Evolutionary conservation across 1,140 invertebrate genomes (phyloP), one percentile per base, ranked within the genome.

Genomic region (Cherax destructor): DNA sequence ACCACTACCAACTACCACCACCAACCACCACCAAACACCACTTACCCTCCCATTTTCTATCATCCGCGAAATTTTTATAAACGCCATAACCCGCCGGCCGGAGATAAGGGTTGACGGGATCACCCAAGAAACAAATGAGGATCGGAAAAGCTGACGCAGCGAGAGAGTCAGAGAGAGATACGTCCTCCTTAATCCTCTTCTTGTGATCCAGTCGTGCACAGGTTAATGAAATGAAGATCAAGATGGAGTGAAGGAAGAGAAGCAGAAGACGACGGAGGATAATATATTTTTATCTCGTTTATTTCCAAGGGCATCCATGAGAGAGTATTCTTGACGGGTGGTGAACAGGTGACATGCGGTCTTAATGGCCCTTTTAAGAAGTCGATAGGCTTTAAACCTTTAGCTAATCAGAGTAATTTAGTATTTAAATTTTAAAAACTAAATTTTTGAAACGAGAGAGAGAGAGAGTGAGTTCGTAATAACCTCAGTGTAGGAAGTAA

Each of bases 41-140:
- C 69, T 30, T 30, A 5, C 11, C n/a, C 69, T 74, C 69, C 69
- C 21, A 21, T n/a, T 10, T 30, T 21, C 21, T 30, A 13, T n/a
- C 21, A 7, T 30, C n/a, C n/a, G 5, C n/a, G 5, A 21, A 30
- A 74, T 24, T 11, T 24, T 21, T 50, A 86, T 86, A 86, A 65
- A 86, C 72, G 74, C 11, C 69, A 78, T 86, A 77, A 86, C 85
- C 76, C 30, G 50, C 18, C n/a, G 74, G 50, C 30, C 10, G 86
- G 79, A 81, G 79, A 83, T 89, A 89, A 74, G 87, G 87, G 79
- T 50, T 72, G 87, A 69, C 78, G 79, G 65, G 79, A 83, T 89
- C 87, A 83, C 21, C 59, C 79, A 41, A 88, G 86, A 89, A 89
- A 89, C 87, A 89, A 89, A 89, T 89, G 87, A 89, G 87, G 59